These are phyloP conservation scores for Drosophila ogumai DNA, from an alignment of 1,140 invertebrate species.

Conservation along the genomic window DNA sequence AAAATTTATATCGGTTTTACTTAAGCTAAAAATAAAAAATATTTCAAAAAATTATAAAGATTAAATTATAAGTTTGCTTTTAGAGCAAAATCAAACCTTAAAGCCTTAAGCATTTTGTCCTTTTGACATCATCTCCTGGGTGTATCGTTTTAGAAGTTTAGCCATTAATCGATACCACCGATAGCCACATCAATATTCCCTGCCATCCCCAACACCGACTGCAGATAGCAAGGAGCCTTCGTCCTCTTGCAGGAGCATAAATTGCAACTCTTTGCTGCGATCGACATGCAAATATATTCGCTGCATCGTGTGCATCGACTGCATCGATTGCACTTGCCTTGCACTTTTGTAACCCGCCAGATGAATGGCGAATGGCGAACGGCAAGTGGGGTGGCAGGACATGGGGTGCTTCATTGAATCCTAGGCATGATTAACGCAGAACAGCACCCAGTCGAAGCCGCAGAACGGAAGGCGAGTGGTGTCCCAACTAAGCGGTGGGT, in stretches of 20 bases:
- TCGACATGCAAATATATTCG: slow-evolving; percentile 58
- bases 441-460: slow-evolving; percentile 1
- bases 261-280: slow-evolving; percentile 48
- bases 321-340: slow-evolving; percentile 31
- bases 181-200: neutral
- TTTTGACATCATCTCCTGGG: neutral
- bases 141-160: neutral
- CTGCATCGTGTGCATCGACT: slow-evolving; percentile 18
- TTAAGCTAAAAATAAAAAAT: neutral
- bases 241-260: slow-evolving; percentile 16
- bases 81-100: neutral
- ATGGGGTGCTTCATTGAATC: slow-evolving; percentile 6
- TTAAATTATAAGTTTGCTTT: neutral
- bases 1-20: neutral
- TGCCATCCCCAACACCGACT: neutral
- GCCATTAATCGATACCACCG: neutral
- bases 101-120: neutral
- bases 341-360: slow-evolving; percentile 45
- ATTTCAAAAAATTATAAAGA: neutral
- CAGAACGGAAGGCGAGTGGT: neutral
- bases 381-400: neutral
- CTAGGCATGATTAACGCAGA: slow-evolving; percentile 35
- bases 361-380: slow-evolving; percentile 19
- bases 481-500: neutral
- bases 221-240: slow-evolving; percentile 1